These are phyloP conservation scores for Phrixothrix hirtus DNA, from an alignment of 2,888 invertebrate genomes.

Conservation along the genomic window DNA sequence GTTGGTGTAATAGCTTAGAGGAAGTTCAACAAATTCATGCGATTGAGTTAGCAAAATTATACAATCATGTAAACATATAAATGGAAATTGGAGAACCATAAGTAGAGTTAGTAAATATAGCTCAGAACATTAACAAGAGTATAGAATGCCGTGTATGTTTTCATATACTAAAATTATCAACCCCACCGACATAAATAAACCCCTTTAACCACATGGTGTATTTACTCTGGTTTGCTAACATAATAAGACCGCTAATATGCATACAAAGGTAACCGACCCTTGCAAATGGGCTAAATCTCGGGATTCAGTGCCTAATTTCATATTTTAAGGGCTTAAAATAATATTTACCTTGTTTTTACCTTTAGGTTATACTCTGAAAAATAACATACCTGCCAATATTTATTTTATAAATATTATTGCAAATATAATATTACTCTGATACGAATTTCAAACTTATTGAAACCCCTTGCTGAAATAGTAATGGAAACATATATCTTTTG, in stretches of 20 bases:
- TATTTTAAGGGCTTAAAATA: constrained; percentile 18
- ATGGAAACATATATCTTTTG: no score
- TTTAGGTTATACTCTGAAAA: constrained; percentile 8
- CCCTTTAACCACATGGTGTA: constrained; percentile 38
- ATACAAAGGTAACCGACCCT: constrained; percentile 39
- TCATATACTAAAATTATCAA: constrained; percentile 24
- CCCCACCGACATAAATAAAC: constrained; percentile 39
- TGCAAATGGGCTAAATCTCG: constrained; percentile 37
- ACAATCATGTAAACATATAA: no score
- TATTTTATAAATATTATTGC: constrained; percentile 15
- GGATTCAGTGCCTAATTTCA: constrained; percentile 37
- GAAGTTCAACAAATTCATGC: no score
- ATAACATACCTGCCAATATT: constrained; percentile 16
- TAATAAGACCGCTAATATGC: constrained; percentile 41
- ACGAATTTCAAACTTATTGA: no score
- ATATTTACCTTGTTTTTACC: constrained; percentile 24
- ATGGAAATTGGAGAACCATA: no score
- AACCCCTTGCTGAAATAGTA: no score
- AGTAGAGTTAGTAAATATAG: no score
- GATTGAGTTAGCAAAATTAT: no score
- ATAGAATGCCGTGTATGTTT: constrained; percentile 12
- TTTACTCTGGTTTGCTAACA: constrained; percentile 41
- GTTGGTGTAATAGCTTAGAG: no score
- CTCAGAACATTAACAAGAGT: constrained; percentile 9
- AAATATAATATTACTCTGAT: constrained; percentile 2